Base-by-base conservation (phyloP, 1,140 invertebrate genomes). In the Dinoponera quadriceps region DNA sequence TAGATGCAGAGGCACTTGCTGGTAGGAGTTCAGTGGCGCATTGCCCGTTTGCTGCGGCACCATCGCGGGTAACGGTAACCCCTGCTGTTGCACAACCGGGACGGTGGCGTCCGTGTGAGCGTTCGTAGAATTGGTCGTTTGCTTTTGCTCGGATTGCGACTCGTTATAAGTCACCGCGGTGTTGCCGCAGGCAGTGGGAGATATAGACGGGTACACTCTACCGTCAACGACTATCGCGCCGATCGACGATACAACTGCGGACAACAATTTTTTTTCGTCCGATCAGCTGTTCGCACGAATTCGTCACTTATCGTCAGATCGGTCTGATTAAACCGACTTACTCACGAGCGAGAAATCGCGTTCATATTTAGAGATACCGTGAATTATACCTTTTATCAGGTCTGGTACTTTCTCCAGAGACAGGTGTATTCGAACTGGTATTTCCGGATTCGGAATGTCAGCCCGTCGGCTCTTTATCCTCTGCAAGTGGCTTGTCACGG, bases 391-490 rank as follows among this genome's bases (percentile, higher is more conserved):
- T 95, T 97, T 96, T 68, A 97, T 95, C 59, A 98, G 94, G 91
- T 97, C 97, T 44, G 96, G 95, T 84, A 97, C 95, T 95, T 97
- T 97, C 90, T 97, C 97, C 82, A 97, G 94, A 66, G 96, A 96
- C 51, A 97, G 95, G 91, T 96, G 96, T 91, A 97, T 98, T 89
- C 97, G 95, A 54, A 97, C 97, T 54, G 96, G 97, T 88, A 97
- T 97, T 94, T 97, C 97, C 3, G 97, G 97, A 95, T 97, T 98
- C 85, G 97, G 97, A 91, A 97, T 97, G 93, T 97, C 97, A 3
- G 97, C 97, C 88, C 97, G 94, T 87, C 96, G 95, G 87, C 96
- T 96, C 93, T 97, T 97, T 84, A 97, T 96, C 87, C 97, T 95
- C 92, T 97, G 96, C 82, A 97, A 94, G 94, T 97, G 97, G 85